Base-by-base conservation (phyloP, 2,113 vertebrate genomes). In the Chaetura pelagica region DNA sequence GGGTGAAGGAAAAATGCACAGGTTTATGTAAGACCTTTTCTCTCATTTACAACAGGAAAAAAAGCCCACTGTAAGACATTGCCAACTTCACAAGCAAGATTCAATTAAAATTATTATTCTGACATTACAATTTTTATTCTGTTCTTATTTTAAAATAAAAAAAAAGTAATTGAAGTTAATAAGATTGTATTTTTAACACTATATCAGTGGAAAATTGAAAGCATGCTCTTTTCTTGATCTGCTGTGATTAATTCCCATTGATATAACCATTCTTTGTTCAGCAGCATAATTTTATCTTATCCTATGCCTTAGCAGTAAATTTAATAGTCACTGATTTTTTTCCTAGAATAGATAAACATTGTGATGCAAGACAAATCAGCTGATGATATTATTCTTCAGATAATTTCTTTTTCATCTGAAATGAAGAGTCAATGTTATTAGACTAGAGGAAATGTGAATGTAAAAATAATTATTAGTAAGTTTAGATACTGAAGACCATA, bases 261-360 rank as follows among this genome's bases (percentile, higher is more conserved):
- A 86, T 87, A 75, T 32, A 81, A 68, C 29, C 15, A 68, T 63
- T 80, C 57, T 75, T 90, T 79, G 90, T 73, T 69, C 73, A 87
- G 40, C 58, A 84, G 81, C 71, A 82, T 22, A 68, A 48, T 73
- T 77, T 62, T 83, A 26, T 30, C 55, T 80, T 93, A 80, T 82
- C 84, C 34, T 58, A 64, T 71, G 71, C 40, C 71, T 95, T 78
- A 69, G 59, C 2, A 6, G 55, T 52, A 92, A 93, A 94, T 88
- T 63, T 59, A 93, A 96, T 92, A 86, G 90, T 87, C 55, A 90
- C 89, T 74, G 88, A 92, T 90, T 86, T 88, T 84, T 97, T 83
- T 74, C 81, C 81, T 75, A 85, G 49, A 94, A 79, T 72, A 90
- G 81, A 83, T 91, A 95, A 94, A 89, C 71, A 93, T 17, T 42